Evolutionary conservation across 2,888 invertebrate genomes (phyloP).

Genomic region (Saturnia pavonia): DNA sequence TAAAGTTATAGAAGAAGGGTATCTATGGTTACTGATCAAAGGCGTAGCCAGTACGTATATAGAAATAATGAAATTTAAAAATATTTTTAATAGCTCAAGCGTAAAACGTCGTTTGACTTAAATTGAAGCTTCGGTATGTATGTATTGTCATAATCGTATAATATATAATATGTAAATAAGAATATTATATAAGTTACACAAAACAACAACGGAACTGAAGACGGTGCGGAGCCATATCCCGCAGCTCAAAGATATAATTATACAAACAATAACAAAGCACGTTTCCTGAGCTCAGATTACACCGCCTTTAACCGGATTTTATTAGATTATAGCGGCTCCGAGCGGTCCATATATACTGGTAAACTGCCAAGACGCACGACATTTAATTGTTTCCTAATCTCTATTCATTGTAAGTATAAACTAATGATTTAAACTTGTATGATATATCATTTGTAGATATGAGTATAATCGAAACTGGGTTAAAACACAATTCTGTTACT

Average conservation of each 20-base stretch:
- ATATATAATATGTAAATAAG: not conserved
- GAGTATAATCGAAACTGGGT: too few species aligned
- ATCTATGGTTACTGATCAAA: too few species aligned
- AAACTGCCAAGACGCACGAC: not conserved
- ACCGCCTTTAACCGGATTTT: conserved; percentile 7
- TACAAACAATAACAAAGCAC: conserved; percentile 6
- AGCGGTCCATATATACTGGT: not conserved
- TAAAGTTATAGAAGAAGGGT: too few species aligned
- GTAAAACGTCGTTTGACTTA: too few species aligned
- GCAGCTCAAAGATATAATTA: not conserved
- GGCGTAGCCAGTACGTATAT: too few species aligned
- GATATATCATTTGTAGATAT: not conserved
- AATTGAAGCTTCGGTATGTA: too few species aligned
- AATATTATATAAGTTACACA: not conserved
- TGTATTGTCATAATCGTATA: too few species aligned
- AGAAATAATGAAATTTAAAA: too few species aligned
- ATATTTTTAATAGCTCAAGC: too few species aligned
- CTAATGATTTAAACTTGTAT: not conserved
- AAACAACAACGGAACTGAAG: not conserved
- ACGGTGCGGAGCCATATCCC: not conserved
- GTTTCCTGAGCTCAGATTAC: not conserved
- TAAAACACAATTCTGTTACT: too few species aligned
- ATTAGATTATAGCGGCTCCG: conserved; percentile 2
- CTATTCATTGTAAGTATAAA: not conserved
- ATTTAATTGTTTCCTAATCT: not conserved